These are phyloP conservation scores for Psittacus erithacus DNA, from an alignment of 2,113 vertebrate species.

Conservation along the genomic window DNA sequence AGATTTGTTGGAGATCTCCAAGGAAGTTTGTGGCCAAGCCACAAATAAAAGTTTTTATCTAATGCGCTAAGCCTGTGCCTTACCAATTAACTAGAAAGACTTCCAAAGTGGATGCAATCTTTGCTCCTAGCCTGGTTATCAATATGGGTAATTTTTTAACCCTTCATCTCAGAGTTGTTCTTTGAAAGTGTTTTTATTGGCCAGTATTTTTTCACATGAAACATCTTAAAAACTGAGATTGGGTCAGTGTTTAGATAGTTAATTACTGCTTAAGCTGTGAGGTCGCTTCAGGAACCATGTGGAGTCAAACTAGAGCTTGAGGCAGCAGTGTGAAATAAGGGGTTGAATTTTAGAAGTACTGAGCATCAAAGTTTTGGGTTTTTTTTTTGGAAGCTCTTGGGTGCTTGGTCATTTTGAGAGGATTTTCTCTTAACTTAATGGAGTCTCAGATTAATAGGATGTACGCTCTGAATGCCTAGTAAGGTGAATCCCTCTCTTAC, in stretches of 20 bases:
- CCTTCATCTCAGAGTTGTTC: background rate
- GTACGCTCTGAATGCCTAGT: background rate
- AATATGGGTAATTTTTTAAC: background rate
- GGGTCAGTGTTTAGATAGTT: background rate
- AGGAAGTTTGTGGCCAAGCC: background rate
- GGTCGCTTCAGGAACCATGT: background rate
- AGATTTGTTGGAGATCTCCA: background rate
- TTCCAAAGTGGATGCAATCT: background rate
- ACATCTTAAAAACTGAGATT: background rate
- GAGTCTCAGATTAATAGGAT: background rate
- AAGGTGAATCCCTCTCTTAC: background rate
- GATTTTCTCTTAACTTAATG: background rate
- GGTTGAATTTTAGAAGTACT: background rate
- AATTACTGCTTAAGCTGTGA: background rate
- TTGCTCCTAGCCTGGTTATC: background rate
- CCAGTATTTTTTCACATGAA: background rate
- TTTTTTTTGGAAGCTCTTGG: background rate
- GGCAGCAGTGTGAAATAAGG: background rate
- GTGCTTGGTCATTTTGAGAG: background rate
- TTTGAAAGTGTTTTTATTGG: background rate
- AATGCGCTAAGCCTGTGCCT: background rate
- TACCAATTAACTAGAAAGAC: background rate
- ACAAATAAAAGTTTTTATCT: slow-evolving; percentile 4
- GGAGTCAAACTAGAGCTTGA: background rate
- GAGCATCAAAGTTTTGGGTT: accelerated